Base-by-base conservation (phyloP, 2,113 vertebrate genomes). In the Eidolon helvum region DNA sequence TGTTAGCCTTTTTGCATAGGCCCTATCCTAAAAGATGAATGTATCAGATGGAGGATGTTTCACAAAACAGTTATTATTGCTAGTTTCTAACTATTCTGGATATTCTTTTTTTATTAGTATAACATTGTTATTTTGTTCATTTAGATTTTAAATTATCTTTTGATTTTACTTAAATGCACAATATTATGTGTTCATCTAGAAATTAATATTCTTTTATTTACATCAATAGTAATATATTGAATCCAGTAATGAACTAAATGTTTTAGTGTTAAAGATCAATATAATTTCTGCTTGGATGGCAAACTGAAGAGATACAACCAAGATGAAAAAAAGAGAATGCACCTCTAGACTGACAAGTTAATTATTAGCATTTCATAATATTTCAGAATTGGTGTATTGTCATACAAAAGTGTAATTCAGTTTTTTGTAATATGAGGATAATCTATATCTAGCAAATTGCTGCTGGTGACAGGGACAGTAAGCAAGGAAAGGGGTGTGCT, bases 121-220 rank as follows among this genome's bases (percentile, higher is more conserved):
- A 75, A 14, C n/a, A 61, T 74, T 65, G 21, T 86, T 43, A 80
- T 84, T 79, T 33, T 88, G n/a, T 63, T 85, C 7, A 16, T 83
- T 92, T 90, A 43, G 55, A 53, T 87, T 92, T 84, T 86, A 74
- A 93, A 38, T 71, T 87, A 33, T 57, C 55, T 90, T 77, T 59
- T 78, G 7, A 83, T 74, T 88, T 79, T 79, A 45, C 71, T 85
- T 95, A 48, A 92, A 59, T 40, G 40, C 19, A 66, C 40, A 53
- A 1, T 68, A 74, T 95, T 30, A 53, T 21, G 35, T 61, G 35
- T 89, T 84, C 53, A 71, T 91, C 77, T 88, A 63, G 57, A 66
- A 87, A 61, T 18, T 66, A 88, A 40, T 71, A 43, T 3, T 78
- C 26, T 77, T 78, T 82, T 89, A 40, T 82, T 69, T 63, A 59